Base-by-base conservation (phyloP, 2,113 vertebrate species). In the Noctilio leporinus region DNA sequence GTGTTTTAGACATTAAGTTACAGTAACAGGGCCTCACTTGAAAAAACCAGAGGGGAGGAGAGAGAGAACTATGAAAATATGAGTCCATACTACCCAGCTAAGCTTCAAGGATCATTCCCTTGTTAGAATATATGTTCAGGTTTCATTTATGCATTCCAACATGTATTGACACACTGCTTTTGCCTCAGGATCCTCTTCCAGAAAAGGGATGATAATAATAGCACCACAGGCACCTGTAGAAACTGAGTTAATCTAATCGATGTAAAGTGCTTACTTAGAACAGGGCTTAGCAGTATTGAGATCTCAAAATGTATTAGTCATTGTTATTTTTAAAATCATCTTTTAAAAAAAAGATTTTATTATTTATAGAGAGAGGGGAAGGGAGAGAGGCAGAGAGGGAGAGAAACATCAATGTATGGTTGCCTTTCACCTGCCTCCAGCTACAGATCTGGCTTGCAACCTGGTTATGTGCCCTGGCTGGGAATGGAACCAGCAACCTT, bases 1-100 rank as follows among this genome's bases (percentile, higher is more conserved):
- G 65, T 94, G 69, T 73, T 88, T 81, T 77, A 92, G 86, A 55
- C 40, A 77, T 82, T 81, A 49, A 77, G 73, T 83, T 94, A 89
- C 93, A 59, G 73, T 67, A 83, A 86, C 3, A 2, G 19, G 55
- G 89, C 10, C 43, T 94, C 55, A 8, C 35, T 91, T 85, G 51
- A 67, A 76, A 92, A 65, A 86, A 77, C 33, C 19, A 17, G 81
- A 73, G 93, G 35, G 57, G 43, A 14, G 10, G 26, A 65, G 22
- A n/a, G 28, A 65, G 14, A 10, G 33, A 26, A 5, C 19, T 47
- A 3, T 65, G 91, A 59, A 94, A 81, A 67, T 20, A 24, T 0
- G 65, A 45, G 15, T 75, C 72, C 22, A 4, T 24, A 59, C 59
- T 22, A 0, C 17, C 22, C 30, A 45, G 87, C 45, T 14, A 10